Evolutionary conservation across 1,140 invertebrate species (phyloP), one percentile per base, ranked within the genome.

Genomic region (Bombus haemorrhoidalis): DNA sequence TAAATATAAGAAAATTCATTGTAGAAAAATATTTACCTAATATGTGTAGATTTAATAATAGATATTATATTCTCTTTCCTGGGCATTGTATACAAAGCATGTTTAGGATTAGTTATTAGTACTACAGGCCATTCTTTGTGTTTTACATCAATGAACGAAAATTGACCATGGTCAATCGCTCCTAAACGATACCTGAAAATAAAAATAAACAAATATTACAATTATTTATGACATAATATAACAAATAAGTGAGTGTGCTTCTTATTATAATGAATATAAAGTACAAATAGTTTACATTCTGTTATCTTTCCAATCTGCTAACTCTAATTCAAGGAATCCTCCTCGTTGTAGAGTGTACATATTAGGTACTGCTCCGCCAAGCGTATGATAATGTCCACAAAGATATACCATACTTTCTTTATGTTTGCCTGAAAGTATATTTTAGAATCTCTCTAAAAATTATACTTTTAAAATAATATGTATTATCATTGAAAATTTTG

Each of bases 271-370:
- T 18, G 37, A 39, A 22, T 15, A 28, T 66, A n/a, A 22, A 15
- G 72, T 62, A 72, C n/a, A 62, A 64, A 66, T 72, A 37, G 39
- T 96, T 96, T 96, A 98, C 97, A 98, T 96, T 95, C 98, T 96
- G 93, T 97, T 98, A 92, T 98, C 97, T 95, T 98, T 99, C 98
- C 98, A 99, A 95, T 99, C 98, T 41, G 97, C 98, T 64, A 99
- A 95, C 95, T 99, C 98, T 71, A 99, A 95, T 95, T 99, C 98
- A 80, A 99, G 95, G 92, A 97, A 97, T n/a, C 98, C 98, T 86
- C 95, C 96, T 85, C 97, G 96, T 92, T 98, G 98, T 87, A 98
- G 95, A 3, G 98, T 97, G 92, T 99, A 98, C 98, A 99, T 99
- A 86, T 97, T 96, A 25, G 97, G 97, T 5, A 98, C 96, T 5